A percentile compares a stretch with the other conserved stretches of the same genome.
These are phyloP conservation scores for Spilosoma lubricipeda DNA, from an alignment of 2,888 invertebrate genomes.

Conservation along the genomic window DNA sequence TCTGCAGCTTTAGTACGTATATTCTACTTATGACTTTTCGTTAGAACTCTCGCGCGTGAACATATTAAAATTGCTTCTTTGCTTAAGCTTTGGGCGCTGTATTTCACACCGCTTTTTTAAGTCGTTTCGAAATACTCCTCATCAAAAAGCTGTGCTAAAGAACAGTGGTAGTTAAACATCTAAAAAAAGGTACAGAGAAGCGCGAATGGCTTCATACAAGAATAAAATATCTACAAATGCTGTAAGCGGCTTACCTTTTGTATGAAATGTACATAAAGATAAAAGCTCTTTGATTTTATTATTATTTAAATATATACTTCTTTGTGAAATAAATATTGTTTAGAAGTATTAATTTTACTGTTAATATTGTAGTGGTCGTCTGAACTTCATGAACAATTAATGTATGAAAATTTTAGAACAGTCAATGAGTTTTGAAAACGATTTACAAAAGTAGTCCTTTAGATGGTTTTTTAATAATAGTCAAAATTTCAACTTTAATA, in stretches of 20 bases:
- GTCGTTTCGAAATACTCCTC: background rate
- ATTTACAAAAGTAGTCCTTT: background rate
- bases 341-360: too few relatives aligned
- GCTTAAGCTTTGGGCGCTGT: background rate
- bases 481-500: background rate
- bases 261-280: background rate
- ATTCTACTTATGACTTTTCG: too few relatives aligned
- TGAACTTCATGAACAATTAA: background rate
- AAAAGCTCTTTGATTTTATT: too few relatives aligned
- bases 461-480: background rate
- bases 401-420: background rate
- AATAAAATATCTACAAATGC: background rate
- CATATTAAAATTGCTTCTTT: background rate
- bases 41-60: too few relatives aligned
- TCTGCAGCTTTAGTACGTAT: background rate
- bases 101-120: background rate
- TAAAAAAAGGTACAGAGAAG: background rate
- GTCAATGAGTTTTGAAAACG: background rate
- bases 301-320: background rate
- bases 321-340: background rate
- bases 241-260: background rate
- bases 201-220: background rate
- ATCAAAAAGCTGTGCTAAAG: background rate
- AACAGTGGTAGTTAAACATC: background rate
- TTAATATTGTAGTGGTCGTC: too few relatives aligned